Evolutionary conservation across 2,888 invertebrate species (phyloP).

Genomic region (Crocallis elinguaria): DNA sequence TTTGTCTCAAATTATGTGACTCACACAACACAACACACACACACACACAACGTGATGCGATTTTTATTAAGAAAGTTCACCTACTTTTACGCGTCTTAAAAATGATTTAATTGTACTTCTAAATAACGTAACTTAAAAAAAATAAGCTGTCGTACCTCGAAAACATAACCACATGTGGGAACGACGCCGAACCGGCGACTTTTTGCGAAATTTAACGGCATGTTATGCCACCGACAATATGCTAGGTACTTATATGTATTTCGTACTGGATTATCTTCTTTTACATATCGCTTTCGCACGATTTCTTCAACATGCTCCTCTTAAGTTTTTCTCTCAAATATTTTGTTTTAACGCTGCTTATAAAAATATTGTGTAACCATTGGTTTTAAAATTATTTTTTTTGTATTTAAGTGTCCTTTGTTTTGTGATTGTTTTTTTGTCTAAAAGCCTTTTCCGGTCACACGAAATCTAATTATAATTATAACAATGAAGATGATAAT

Average conservation of each 20-base stretch:
- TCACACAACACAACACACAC: no score
- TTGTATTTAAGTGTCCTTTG: neutral
- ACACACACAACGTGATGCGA: slow-evolving; percentile 58
- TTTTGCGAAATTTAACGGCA: slow-evolving; percentile 44
- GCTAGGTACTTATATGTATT: slow-evolving; percentile 23
- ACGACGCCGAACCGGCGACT: slow-evolving; percentile 44
- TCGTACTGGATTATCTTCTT: slow-evolving; percentile 40
- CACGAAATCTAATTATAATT: no score
- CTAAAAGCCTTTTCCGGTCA: no score
- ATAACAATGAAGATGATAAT: no score
- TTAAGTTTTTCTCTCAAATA: slow-evolving; percentile 21
- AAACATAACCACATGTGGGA: slow-evolving; percentile 19
- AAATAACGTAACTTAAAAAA: slow-evolving; percentile 50
- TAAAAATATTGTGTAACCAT: neutral
- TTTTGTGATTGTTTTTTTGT: neutral
- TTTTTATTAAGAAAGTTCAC: slow-evolving; percentile 62
- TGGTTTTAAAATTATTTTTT: neutral
- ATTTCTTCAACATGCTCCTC: slow-evolving; percentile 50
- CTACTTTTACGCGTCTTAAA: slow-evolving; percentile 45
- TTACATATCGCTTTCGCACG: slow-evolving; percentile 58
- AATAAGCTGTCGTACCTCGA: slow-evolving; percentile 36
- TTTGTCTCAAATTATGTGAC: slow-evolving; percentile 58
- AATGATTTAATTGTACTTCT: slow-evolving; percentile 52
- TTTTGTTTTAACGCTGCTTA: slow-evolving; percentile 14
- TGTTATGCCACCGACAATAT: slow-evolving; percentile 42